A percentile compares a stretch with the other conserved stretches of the same genome.
Conservation (phyloP, 2,797 vertebrate genomes). For the Darevskia nairensis region DNA sequence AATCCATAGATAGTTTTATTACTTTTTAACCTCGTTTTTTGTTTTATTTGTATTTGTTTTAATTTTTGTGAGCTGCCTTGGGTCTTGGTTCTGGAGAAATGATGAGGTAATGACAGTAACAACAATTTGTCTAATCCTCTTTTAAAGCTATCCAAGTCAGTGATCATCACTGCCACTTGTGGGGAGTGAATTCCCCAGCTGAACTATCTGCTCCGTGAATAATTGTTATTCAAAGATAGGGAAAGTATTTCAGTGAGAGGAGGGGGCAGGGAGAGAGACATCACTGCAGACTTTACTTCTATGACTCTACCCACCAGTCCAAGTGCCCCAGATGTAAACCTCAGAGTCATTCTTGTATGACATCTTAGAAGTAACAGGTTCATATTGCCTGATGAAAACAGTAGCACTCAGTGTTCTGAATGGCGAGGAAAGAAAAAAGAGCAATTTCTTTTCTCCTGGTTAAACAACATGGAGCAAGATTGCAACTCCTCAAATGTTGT, state of each 20-base stretch:
- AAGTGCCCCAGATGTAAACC: constrained; percentile 4
- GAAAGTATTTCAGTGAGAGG: constrained; percentile 26
- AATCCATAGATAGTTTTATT: too few species aligned
- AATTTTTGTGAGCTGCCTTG: too few species aligned
- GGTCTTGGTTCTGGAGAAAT: too few species aligned
- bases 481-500: constrained; percentile 60
- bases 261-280: not conserved
- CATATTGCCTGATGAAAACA: constrained; percentile 46
- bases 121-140: too few species aligned
- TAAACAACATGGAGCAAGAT: constrained; percentile 62
- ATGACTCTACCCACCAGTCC: not conserved
- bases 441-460: constrained; percentile 49
- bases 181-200: too few species aligned
- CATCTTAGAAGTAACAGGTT: constrained; percentile 9
- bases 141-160: too few species aligned
- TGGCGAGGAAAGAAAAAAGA: constrained; percentile 48
- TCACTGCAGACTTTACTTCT: constrained; percentile 20
- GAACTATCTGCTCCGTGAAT: too few species aligned
- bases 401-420: constrained; percentile 37
- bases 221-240: constrained; percentile 13
- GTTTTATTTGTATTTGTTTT: too few species aligned
- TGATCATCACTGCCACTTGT: too few species aligned
- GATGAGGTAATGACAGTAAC: too few species aligned
- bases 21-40: too few species aligned
- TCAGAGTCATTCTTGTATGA: constrained; percentile 8